A percentile compares a stretch with the other conserved stretches of the same genome.
phyloP scores from a whole-genome alignment of 2,113 vertebrate species.

The Chlorodrepanis virens region DNA sequence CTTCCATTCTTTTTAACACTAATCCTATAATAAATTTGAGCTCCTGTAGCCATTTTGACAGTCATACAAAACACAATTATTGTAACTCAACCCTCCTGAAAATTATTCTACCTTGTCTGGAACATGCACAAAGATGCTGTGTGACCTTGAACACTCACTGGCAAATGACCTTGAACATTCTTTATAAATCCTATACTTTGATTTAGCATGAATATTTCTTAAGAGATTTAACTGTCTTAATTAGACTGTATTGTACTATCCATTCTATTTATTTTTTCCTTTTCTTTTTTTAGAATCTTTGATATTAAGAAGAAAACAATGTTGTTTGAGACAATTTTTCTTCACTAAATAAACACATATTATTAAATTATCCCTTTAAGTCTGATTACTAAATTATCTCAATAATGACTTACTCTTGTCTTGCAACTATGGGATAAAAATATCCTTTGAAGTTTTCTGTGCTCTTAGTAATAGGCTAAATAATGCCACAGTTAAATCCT shows the following conservation, averaged over 20 bases:
- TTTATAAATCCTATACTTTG: not conserved
- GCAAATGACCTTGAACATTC: not conserved
- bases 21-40: not conserved
- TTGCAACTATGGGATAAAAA: not conserved
- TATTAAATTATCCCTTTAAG: not conserved
- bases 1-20: not conserved
- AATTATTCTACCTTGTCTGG: not conserved
- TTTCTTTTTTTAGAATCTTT: not conserved
- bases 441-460: conserved; percentile 15
- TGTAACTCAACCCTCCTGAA: not conserved
- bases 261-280: not conserved
- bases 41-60: not conserved
- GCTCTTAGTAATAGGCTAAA: not conserved
- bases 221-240: not conserved
- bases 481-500: not conserved
- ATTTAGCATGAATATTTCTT: not conserved
- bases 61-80: not conserved
- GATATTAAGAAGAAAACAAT: not conserved
- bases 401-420: not conserved
- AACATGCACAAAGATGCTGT: not conserved
- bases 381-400: conserved; percentile 6
- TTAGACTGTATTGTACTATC: not conserved
- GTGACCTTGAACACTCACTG: not conserved
- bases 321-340: not conserved
- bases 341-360: not conserved